Base-by-base conservation (phyloP, 2,888 invertebrate genomes). In the Philopedon plagiatum region DNA sequence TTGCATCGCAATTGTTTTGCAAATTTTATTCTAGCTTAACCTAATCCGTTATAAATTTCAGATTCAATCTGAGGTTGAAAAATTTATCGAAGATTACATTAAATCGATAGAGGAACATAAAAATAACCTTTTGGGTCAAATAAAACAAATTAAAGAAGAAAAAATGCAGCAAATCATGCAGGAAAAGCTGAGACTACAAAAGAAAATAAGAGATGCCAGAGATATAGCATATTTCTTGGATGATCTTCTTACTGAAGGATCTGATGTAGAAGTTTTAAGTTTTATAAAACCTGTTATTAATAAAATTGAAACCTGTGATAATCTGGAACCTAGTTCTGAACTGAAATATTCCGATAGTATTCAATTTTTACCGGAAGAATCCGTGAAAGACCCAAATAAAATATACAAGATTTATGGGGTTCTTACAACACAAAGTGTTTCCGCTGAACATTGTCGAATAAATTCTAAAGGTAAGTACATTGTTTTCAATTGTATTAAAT, bases 201-300 rank as follows among this genome's bases (percentile, higher is more conserved):
- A 88, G 74, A 85, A 89, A 18, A 87, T 89, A 0, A 84, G 85
- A 2, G 89, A 91, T 64, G 90, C 91, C 0, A 83, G 86, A 51
- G 88, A 90, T 13, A 90, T 91, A 0, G 89, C 92, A 0, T 84
- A 86, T 32, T 92, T 92, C 77, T 87, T 91, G 68, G 91, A 92
- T 68, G 77, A 78, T 78, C 44, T 73, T 34, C 60, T 73, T 8
- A 73, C 19, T 2, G 65, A 61, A 13, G 92, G 91, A 0, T 90
- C 90, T 0, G 91, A 92, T 77, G 90, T 91, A 15, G 94, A 94
- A 85, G 87, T 93, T 29, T 86, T 94, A 0, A 90, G 90, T 13
- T 89, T 93, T 65, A 89, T 91, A 64, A 89, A 88, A 18, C 87
- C 91, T 0, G 88, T 93, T 2, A 84, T 93, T 2, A 89, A 89